Percentiles rank a stretch among this genome's conserved stretches.
Conservation (phyloP, 1,140 invertebrate species). For the Drosophila guanche region DNA sequence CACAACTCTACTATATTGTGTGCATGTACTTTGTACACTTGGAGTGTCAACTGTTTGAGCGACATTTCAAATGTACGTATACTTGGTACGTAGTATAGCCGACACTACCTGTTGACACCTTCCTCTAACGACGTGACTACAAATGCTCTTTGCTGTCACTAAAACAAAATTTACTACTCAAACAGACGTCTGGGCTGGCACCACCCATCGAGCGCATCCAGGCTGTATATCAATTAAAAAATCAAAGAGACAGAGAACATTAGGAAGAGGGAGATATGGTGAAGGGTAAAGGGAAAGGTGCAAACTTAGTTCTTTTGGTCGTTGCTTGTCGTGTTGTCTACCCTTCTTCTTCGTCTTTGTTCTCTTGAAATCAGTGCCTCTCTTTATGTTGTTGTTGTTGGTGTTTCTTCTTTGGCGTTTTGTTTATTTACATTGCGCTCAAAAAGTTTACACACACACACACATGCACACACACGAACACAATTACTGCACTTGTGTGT, state of each 20-base stretch:
- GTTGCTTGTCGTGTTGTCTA: conserved; percentile 24
- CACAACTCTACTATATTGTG: conserved; percentile 9
- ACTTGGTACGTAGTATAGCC: too few relatives aligned
- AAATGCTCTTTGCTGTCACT: conserved; percentile 9
- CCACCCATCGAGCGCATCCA: neutral
- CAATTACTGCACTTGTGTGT: conserved; percentile 25
- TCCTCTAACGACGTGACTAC: neutral
- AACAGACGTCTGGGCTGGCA: too few relatives aligned
- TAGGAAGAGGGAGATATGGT: too few relatives aligned
- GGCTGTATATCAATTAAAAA: conserved; percentile 45
- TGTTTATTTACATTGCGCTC: conserved; percentile 80
- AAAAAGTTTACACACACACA: conserved; percentile 69
- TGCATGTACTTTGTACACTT: too few relatives aligned
- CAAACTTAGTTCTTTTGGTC: conserved; percentile 39
- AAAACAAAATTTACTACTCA: conserved; percentile 19
- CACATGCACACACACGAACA: conserved; percentile 17
- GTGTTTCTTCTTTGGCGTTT: conserved; percentile 60
- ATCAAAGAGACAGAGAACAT: conserved; percentile 23
- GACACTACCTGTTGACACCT: conserved; percentile 30
- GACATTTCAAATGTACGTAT: conserved; percentile 30
- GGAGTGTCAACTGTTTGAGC: conserved; percentile 16
- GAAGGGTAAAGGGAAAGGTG: conserved; percentile 17
- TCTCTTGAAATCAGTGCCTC: conserved; percentile 42
- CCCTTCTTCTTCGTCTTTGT: conserved; percentile 3
- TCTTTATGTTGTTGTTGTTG: conserved; percentile 47